Percentiles rank a stretch among this genome's conserved stretches.
Evolutionary conservation across 2,888 invertebrate species (phyloP).

Genomic region (Prostheceraeus crozeri): DNA sequence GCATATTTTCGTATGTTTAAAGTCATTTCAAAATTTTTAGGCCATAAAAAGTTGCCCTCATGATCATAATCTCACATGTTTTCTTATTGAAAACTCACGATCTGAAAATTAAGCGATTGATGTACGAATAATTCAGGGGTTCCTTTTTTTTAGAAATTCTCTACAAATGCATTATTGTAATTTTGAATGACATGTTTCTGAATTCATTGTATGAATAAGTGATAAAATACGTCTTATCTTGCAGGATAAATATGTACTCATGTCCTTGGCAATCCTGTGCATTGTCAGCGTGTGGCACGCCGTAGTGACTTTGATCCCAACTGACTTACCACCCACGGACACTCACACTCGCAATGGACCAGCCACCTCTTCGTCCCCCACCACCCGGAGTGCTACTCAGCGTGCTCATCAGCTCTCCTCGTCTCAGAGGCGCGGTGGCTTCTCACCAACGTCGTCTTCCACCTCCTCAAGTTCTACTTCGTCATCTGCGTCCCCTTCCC

Average conservation of each 20-base stretch:
- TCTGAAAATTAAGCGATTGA: too few species aligned
- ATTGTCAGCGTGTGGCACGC: conserved; percentile 54
- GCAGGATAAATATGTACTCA: conserved; percentile 54
- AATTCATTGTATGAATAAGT: too few species aligned
- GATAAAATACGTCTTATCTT: too few species aligned
- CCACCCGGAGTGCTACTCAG: background rate
- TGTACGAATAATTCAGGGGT: too few species aligned
- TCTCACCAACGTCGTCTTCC: background rate
- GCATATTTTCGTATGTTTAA: too few species aligned
- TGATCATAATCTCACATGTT: too few species aligned
- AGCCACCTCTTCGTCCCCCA: background rate
- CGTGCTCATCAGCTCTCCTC: background rate
- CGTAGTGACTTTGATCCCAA: conserved; percentile 44
- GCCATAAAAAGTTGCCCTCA: too few species aligned
- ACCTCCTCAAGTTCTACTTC: background rate
- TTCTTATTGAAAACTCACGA: too few species aligned
- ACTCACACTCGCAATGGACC: conserved; percentile 2
- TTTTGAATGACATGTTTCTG: too few species aligned
- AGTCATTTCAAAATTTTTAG: too few species aligned
- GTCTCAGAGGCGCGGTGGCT: background rate
- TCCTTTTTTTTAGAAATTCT: too few species aligned
- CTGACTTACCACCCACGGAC: background rate
- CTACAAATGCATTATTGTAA: too few species aligned
- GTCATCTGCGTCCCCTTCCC: background rate
- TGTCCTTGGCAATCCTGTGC: conserved; percentile 52